Evolutionary conservation across 2,888 invertebrate genomes (phyloP), one percentile per base, ranked within the genome.

Genomic region (Teleogryllus oceanicus): DNA sequence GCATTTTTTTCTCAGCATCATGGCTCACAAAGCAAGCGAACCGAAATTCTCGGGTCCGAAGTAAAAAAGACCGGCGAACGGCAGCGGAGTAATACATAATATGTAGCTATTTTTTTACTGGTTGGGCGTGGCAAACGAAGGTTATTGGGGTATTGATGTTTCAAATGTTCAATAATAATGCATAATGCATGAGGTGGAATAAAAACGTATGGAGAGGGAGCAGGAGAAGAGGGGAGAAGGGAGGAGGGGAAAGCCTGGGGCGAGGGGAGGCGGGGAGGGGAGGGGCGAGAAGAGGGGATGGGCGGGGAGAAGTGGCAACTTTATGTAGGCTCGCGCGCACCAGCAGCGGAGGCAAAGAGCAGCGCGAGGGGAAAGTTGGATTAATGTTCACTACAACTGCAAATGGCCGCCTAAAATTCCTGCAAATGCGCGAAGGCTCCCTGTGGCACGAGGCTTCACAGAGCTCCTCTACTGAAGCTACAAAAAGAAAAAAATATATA

Each of bases 141-240:
- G 79, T 79, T 79, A 79, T 79, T 79, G 62, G 76, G 76, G 79
- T 79, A 79, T 79, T 79, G 79, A 79, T 76, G 79, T 79, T 79
- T 77, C 76, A 76, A 79, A 74, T 79, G 79, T 79, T 79, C 79
- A 79, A 79, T 79, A 79, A 79, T 79, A 79, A 76, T 79, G 79
- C 76, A 79, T 79, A 76, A 79, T 79, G 79, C 79, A 79, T 79
- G 77, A 79, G 76, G 79, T 51, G 76, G 62, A 62, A 62, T 62
- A 62, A 62, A 62, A 62, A 62, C 62, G 62, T 62, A 62, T n/a
- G 21, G 75, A 78, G 77, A 74, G 49, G 79, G 76, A 75, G 74
- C 13, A 75, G 49, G 37, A 50, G 62, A 49, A 51, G 80, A 20
- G 75, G 75, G 51, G 80, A 79, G 11, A 12, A 4, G 62, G 4